phyloP scores from a whole-genome alignment of 64 coral and sea anemone species.

The Platygyra sinensis region DNA sequence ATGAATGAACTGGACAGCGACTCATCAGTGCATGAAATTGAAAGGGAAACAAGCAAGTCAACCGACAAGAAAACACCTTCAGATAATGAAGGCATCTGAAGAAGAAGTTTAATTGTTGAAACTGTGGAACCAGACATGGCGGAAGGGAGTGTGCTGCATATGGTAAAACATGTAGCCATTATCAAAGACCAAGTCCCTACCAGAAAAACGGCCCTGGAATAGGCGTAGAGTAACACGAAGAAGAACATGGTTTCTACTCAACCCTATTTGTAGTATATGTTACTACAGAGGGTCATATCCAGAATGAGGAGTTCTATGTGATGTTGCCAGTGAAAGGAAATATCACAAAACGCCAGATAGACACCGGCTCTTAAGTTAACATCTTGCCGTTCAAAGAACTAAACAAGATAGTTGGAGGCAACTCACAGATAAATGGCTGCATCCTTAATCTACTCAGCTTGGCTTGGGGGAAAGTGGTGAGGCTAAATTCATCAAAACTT shows the following conservation, averaged over 20 bases:
- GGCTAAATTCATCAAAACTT: too few species aligned
- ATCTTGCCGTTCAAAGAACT: constrained; percentile 38
- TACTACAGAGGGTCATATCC: not conserved
- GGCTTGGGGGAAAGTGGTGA: too few species aligned
- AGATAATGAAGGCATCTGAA: too few species aligned
- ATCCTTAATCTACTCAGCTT: constrained; percentile 27
- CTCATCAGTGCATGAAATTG: constrained; percentile 3
- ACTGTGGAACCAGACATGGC: constrained; percentile 71
- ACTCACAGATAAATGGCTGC: too few species aligned
- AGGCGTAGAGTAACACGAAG: too few species aligned
- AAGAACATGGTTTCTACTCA: not conserved
- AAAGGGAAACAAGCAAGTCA: constrained; percentile 6
- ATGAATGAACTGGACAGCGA: constrained; percentile 59
- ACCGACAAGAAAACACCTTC: constrained; percentile 10
- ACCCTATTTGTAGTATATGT: constrained; percentile 5
- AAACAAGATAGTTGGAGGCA: constrained; percentile 43
- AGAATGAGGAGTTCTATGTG: constrained; percentile 1
- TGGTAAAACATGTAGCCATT: constrained; percentile 51
- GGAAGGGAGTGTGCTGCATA: constrained; percentile 48
- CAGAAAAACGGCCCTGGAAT: too few species aligned
- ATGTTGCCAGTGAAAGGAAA: not conserved
- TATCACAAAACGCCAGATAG: constrained; percentile 43
- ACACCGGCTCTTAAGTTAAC: constrained; percentile 54
- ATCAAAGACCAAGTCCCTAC: constrained; percentile 14
- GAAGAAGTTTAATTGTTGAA: constrained; percentile 62